A percentile compares a stretch with the other conserved stretches of the same genome.
These are phyloP conservation scores for Halichoeres trimaculatus DNA, from an alignment of 2,113 vertebrate species.

Conservation along the genomic window DNA sequence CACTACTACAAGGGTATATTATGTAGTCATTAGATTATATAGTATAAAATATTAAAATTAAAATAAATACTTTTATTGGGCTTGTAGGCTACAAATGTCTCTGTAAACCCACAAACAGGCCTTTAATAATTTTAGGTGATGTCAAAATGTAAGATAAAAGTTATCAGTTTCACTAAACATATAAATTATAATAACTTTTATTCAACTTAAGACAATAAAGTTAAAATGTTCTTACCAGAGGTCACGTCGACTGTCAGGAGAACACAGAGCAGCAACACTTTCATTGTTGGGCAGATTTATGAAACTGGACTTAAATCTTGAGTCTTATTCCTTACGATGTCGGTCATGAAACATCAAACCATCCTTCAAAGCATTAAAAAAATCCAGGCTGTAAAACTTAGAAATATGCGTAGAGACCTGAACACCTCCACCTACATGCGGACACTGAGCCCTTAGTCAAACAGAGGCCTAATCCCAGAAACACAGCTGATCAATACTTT, in stretches of 20 bases:
- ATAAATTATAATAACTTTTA: background rate
- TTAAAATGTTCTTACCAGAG: conserved; percentile 59
- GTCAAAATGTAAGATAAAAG: background rate
- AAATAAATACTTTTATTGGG: background rate
- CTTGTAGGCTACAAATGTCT: too few relatives aligned
- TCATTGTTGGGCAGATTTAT: conserved; percentile 52
- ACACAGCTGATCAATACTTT: conserved; percentile 72
- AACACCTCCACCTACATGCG: conserved; percentile 22
- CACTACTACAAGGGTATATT: background rate
- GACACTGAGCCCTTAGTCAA: conserved; percentile 60
- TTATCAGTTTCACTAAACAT: background rate
- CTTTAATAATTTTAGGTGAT: too few relatives aligned
- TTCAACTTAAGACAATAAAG: background rate
- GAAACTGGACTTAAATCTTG: background rate
- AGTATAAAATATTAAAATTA: conserved; percentile 1
- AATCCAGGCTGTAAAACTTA: conserved; percentile 14
- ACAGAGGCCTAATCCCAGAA: conserved; percentile 56
- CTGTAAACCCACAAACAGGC: too few relatives aligned
- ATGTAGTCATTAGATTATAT: background rate
- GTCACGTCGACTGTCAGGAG: conserved; percentile 54
- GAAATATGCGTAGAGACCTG: conserved; percentile 14
- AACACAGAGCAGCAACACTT: conserved; percentile 39
- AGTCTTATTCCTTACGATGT: background rate
- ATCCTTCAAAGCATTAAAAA: background rate
- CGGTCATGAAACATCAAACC: background rate